Base-by-base conservation (phyloP, 2,113 vertebrate genomes). In the Ctenodactylus gundi region DNA sequence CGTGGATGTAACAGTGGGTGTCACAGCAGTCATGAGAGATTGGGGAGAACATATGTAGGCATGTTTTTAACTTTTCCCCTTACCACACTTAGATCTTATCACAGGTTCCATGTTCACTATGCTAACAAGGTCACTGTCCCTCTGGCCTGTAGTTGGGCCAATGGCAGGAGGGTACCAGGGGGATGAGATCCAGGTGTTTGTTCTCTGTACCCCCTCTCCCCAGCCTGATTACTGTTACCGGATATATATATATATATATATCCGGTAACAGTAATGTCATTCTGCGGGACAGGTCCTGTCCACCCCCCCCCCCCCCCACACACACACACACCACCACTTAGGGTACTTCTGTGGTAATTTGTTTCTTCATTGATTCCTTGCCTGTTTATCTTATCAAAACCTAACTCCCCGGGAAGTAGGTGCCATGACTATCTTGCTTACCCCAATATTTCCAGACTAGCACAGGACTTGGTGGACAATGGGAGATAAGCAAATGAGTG, bases 321-420 rank as follows among this genome's bases (percentile, higher is more conserved):
- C n/a, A n/a, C n/a, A n/a, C n/a, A n/a, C n/a, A n/a, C n/a, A n/a
- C n/a, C n/a, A n/a, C n/a, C n/a, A n/a, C n/a, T 89, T 20, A 60
- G 39, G 58, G 34, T 31, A 39, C 25, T 62, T 91, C 57, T 7
- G 4, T 36, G 55, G 27, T 78, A 91, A 77, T 14, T 70, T 64
- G 15, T 60, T 51, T 85, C 90, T 70, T 86, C n/a, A 82, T 77
- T 70, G 60, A 39, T 80, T 95, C 31, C 70, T 91, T 91, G 25
- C 62, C 36, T 60, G 39, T 89, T 75, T 85, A 55, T 39, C 15
- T 65, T 20, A 64, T 80, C n/a, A 68, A 31, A 93, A 85, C 64
- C 2, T 14, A 85, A 80, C 39, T 85, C 36, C 78, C 41, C 51
- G 65, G 53, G 82, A 85, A 25, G 46, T 31, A 95, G 82, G 58